Evolutionary conservation across 2,113 vertebrate genomes (phyloP).

Genomic region (Zosterops lateralis): DNA sequence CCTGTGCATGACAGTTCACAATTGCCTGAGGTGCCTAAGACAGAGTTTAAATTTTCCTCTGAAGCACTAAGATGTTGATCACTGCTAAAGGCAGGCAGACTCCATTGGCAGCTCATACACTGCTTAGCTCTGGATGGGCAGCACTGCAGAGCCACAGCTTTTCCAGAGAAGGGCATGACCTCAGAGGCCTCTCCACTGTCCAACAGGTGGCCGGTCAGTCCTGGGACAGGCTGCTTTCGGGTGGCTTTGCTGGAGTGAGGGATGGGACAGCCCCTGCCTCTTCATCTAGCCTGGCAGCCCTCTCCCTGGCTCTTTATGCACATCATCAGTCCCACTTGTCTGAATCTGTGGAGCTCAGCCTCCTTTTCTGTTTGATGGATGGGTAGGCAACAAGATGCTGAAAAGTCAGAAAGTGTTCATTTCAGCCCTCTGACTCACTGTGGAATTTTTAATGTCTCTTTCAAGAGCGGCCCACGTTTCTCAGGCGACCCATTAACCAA

Average conservation of each 20-base stretch:
- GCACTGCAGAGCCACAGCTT: rapidly evolving
- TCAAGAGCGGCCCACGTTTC: constrained; percentile 93
- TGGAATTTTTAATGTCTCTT: constrained; percentile 43
- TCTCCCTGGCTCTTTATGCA: not conserved
- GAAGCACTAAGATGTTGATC: not conserved
- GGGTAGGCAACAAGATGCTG: not conserved
- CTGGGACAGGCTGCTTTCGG: not conserved
- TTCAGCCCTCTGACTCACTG: not conserved
- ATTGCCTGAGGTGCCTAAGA: not conserved
- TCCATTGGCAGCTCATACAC: not conserved
- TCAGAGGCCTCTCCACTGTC: rapidly evolving
- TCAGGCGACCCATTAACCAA: constrained; percentile 95
- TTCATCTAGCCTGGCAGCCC: not conserved
- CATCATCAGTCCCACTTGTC: constrained; percentile 11
- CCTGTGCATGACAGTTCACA: not conserved
- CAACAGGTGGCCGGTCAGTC: rapidly evolving
- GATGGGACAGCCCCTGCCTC: not conserved
- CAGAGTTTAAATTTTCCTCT: not conserved
- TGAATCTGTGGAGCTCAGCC: constrained; percentile 26
- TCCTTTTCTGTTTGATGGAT: not conserved
- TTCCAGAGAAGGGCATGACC: rapidly evolving
- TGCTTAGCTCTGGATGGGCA: rapidly evolving
- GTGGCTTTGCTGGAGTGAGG: rapidly evolving
- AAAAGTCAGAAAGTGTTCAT: constrained; percentile 2
- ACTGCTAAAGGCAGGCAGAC: not conserved